A percentile compares a stretch with the other conserved stretches of the same genome.
Conservation (phyloP, 2,113 vertebrate genomes). For the Bungarus multicinctus region DNA sequence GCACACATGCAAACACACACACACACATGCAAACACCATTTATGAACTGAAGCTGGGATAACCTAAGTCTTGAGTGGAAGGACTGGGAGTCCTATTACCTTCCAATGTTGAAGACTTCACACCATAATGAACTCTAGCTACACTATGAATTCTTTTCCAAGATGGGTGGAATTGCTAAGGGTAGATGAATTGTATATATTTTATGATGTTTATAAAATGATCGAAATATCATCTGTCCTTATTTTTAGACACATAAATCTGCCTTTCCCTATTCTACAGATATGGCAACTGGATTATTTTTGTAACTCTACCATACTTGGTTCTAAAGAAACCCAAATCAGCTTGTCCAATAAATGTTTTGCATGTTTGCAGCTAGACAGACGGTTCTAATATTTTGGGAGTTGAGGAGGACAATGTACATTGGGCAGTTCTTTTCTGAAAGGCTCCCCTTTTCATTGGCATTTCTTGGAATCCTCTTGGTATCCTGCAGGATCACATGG, state of each 20-base stretch:
- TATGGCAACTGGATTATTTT: no score
- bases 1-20: not conserved
- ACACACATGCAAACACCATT: not conserved
- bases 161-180: not conserved
- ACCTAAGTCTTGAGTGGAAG: not conserved
- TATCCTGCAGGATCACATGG: not conserved
- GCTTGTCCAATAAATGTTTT: not conserved
- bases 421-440: not conserved
- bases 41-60: not conserved
- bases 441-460: not conserved
- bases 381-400: not conserved
- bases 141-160: not conserved
- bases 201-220: not conserved
- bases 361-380: not conserved
- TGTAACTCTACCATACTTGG: no score
- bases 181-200: not conserved
- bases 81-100: not conserved
- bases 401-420: not conserved
- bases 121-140: not conserved
- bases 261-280: not conserved
- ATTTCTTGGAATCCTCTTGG: not conserved
- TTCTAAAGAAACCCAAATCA: not conserved
- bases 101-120: not conserved
- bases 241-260: not conserved
- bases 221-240: not conserved